Percentiles rank a stretch among this genome's conserved stretches.
Conservation (phyloP, 2,797 vertebrate species). For the Chelidonichthys spinosus region DNA sequence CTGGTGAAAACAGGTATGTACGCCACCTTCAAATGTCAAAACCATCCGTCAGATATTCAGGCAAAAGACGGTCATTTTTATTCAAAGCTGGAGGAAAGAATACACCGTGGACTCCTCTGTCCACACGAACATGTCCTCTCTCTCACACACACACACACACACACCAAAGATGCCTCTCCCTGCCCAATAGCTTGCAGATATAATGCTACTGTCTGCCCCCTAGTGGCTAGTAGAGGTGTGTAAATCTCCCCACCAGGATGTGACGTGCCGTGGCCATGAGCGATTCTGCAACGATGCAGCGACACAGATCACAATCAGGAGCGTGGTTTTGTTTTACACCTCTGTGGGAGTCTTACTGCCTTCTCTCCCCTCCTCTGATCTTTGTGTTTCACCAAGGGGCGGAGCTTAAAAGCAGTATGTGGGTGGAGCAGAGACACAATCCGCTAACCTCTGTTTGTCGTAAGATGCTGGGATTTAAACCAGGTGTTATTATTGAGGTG, state of each 20-base stretch:
- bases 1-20: slow-evolving; percentile 4
- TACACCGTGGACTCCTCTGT: neutral
- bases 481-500: too few species aligned
- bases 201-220: slow-evolving; percentile 48
- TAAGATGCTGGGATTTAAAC: too few species aligned
- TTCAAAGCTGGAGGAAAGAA: neutral
- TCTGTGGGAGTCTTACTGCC: too few species aligned
- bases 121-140: neutral
- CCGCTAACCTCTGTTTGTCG: too few species aligned
- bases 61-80: neutral
- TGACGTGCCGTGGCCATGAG: neutral
- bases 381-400: too few species aligned
- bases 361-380: too few species aligned
- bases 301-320: neutral
- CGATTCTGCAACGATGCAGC: too few species aligned
- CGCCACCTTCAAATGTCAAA: slow-evolving; percentile 10
- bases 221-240: slow-evolving; percentile 29
- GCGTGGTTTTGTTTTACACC: neutral
- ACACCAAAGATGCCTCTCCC: neutral
- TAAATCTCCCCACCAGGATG: neutral
- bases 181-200: too few species aligned
- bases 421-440: too few species aligned
- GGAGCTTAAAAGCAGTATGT: too few species aligned
- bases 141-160: neutral
- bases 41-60: neutral